phyloP scores from a whole-genome alignment of 2,113 vertebrate genomes.

The Typhlomys cinereus region DNA sequence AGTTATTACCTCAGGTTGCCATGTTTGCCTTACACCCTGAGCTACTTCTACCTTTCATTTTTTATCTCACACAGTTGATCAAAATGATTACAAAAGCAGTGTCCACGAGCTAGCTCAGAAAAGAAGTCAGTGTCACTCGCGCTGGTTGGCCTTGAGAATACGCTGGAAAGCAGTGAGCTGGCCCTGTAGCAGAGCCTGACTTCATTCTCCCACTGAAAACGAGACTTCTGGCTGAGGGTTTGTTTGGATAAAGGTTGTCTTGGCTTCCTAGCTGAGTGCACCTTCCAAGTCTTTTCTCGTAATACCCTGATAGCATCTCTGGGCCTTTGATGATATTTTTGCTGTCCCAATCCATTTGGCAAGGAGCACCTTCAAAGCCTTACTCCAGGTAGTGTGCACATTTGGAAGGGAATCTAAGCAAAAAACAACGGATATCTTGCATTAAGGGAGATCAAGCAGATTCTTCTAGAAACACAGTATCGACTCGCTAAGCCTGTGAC shows the following conservation, averaged over 20 bases:
- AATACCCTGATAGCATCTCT: conserved; percentile 50
- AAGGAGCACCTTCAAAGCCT: conserved; percentile 47
- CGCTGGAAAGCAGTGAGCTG: background rate
- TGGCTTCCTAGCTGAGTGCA: background rate
- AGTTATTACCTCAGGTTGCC: too few relatives aligned
- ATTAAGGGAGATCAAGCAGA: background rate
- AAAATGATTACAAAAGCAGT: too few relatives aligned
- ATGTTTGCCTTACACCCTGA: too few relatives aligned
- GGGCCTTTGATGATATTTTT: conserved; percentile 57
- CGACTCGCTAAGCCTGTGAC: background rate
- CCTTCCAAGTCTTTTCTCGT: conserved; percentile 54
- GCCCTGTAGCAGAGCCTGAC: background rate
- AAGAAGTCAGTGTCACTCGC: conserved; percentile 33
- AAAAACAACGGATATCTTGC: conserved; percentile 20
- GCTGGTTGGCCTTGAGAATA: conserved; percentile 10
- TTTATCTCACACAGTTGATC: background rate
- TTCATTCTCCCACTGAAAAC: conserved; percentile 27
- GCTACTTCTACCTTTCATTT: conserved; percentile 6
- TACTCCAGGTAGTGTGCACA: background rate
- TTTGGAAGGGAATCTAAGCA: conserved; percentile 52
- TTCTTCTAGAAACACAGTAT: background rate
- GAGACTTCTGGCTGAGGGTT: conserved; percentile 27
- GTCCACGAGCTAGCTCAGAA: background rate
- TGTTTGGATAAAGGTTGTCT: conserved; percentile 25
- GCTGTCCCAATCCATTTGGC: conserved; percentile 42